Evolutionary conservation across 2,888 invertebrate species (phyloP).

Genomic region (Macrostomum cliftonense): DNA sequence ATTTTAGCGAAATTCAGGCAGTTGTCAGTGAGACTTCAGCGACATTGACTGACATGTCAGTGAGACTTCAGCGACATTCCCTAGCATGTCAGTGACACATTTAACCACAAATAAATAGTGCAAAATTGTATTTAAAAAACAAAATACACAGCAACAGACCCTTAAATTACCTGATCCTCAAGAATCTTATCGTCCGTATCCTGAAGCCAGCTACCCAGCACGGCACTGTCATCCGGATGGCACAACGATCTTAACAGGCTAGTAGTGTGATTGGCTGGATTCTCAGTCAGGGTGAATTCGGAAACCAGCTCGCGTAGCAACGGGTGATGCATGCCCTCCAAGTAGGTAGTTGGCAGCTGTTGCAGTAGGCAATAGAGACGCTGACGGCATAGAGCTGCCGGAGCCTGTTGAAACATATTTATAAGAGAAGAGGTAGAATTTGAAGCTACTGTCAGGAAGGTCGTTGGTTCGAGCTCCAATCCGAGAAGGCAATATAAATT

Average conservation of each 20-base stretch:
- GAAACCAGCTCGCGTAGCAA: constrained; percentile 70
- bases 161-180: constrained; percentile 66
- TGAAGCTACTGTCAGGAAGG: too few species aligned
- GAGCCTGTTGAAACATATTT: not conserved
- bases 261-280: constrained; percentile 64
- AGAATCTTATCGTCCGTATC: constrained; percentile 87
- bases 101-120: too few species aligned
- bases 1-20: too few species aligned
- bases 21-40: too few species aligned
- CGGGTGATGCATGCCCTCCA: constrained; percentile 50
- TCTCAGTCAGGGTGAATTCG: constrained; percentile 81
- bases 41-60: too few species aligned
- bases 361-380: not conserved
- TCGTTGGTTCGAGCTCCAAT: too few species aligned
- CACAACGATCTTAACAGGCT: constrained; percentile 62
- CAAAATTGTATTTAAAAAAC: too few species aligned
- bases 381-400: not conserved
- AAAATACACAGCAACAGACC: not conserved
- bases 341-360: not conserved
- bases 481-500: constrained; percentile 5
- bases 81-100: too few species aligned
- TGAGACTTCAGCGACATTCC: too few species aligned
- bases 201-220: constrained; percentile 79
- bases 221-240: constrained; percentile 68
- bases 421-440: too few species aligned